Evolutionary conservation across 1,140 invertebrate genomes (phyloP), one percentile per base, ranked within the genome.

Genomic region (Araneus ventricosus): DNA sequence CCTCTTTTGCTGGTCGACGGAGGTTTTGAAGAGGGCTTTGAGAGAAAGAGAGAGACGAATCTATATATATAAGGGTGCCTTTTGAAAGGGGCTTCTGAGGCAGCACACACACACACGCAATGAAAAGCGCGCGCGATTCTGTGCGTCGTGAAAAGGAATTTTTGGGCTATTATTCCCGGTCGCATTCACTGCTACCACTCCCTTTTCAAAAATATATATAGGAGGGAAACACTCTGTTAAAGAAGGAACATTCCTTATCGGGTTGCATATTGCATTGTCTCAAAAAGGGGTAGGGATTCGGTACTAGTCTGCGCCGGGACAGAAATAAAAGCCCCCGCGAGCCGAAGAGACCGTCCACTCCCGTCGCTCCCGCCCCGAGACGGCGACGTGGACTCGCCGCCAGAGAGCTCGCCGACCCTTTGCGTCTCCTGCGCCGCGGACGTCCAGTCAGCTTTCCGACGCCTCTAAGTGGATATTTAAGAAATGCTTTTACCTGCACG

Each of bases 211-310:
- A 90, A 90, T 82, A 90, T 82, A n/a, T 63, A 63, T n/a, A 24
- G 59, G 59, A n/a, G 59, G 59, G 59, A 63, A 63, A 63, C 70
- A 89, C 70, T 89, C 75, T 82, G 88, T 82, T 59, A 30, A 90
- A 61, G 75, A 82, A 70, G 90, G 90, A 85, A 92, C 90, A 92
- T 92, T 92, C 90, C 90, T 92, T 92, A 92, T 92, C 90, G 90
- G 59, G 82, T 92, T 92, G 82, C 90, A 92, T 86, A 92, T 92
- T 92, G 90, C 84, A 92, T 92, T 92, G 90, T 92, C 90, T 92
- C 45, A 84, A 92, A 91, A 91, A 92, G 90, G 82, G 89, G 59
- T 61, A 52, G 39, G 45, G 41, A 84, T n/a, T 75, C 82, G 39
- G 45, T 84, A n/a, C n/a, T 84, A n/a, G 45, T 30, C 70, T 75